Percentiles rank a stretch among this genome's conserved stretches.
Evolutionary conservation across 2,113 vertebrate species (phyloP).

Genomic region (Galemys pyrenaicus): DNA sequence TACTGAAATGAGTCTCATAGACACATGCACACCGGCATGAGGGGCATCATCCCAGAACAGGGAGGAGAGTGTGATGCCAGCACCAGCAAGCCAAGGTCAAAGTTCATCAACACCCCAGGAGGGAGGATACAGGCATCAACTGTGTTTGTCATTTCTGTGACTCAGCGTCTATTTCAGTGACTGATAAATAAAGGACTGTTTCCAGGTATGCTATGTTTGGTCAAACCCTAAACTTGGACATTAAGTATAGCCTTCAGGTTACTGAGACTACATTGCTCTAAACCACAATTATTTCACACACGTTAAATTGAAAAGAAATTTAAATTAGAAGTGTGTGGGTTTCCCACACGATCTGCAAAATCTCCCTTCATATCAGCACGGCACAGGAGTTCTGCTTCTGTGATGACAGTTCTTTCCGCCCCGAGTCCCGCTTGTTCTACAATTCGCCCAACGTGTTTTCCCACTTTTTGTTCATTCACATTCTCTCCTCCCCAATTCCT

Average conservation of each 20-base stretch:
- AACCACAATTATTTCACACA: constrained; percentile 60
- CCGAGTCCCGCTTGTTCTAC: neutral
- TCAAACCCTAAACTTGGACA: constrained; percentile 68
- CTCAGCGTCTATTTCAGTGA: constrained; percentile 71
- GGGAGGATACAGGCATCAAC: constrained; percentile 23
- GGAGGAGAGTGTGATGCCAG: neutral
- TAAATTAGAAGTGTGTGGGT: constrained; percentile 70
- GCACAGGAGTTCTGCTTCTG: constrained; percentile 32
- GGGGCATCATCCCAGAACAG: neutral
- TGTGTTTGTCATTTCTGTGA: constrained; percentile 57
- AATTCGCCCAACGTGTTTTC: constrained; percentile 62
- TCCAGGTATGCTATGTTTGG: constrained; percentile 77
- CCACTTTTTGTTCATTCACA: constrained; percentile 39
- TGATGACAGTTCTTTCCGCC: neutral
- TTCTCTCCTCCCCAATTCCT: neutral
- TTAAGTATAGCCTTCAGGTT: constrained; percentile 72
- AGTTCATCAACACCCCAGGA: neutral
- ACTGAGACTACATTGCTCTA: constrained; percentile 34
- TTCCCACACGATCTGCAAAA: constrained; percentile 53
- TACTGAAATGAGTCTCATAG: neutral
- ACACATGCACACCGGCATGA: neutral
- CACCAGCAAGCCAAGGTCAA: neutral
- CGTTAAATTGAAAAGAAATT: constrained; percentile 24
- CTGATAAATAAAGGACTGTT: constrained; percentile 68
- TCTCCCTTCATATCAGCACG: neutral